Evolutionary conservation across 2,113 vertebrate genomes (phyloP).

Genomic region (Melanerpes formicivorus): DNA sequence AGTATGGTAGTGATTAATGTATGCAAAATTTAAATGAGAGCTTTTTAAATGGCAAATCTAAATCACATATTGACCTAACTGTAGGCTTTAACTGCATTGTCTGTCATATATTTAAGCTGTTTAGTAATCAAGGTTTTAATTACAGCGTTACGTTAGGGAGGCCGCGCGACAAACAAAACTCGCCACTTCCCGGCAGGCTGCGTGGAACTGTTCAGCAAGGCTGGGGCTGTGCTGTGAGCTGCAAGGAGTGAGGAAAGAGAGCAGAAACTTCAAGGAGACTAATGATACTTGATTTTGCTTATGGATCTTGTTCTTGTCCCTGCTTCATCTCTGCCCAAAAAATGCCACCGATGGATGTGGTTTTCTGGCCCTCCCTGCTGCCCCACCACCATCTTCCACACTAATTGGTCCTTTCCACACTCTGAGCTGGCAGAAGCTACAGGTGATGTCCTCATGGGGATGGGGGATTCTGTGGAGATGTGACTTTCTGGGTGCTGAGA

Average conservation of each 20-base stretch:
- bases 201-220: not conserved
- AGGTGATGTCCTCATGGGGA: not conserved
- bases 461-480: not conserved
- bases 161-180: constrained; percentile 72
- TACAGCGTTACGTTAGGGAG: constrained; percentile 66
- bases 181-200: not conserved
- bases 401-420: not conserved
- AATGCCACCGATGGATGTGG: rapidly evolving
- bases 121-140: constrained; percentile 83
- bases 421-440: not conserved
- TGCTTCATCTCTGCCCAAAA: not conserved
- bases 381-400: rapidly evolving
- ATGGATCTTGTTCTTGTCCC: not conserved
- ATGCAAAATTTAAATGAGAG: constrained; percentile 93
- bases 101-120: constrained; percentile 80
- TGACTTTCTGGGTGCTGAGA: not conserved
- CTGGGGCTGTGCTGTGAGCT: not conserved
- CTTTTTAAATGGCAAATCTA: constrained; percentile 87
- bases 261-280: not conserved
- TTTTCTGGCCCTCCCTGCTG: not conserved
- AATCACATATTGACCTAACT: constrained; percentile 88
- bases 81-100: constrained; percentile 80
- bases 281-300: not conserved
- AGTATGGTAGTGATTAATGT: constrained; percentile 96
- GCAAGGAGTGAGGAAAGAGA: not conserved